phyloP scores from a whole-genome alignment of 1,140 invertebrate genomes.

The Mactra quadrangularis region DNA sequence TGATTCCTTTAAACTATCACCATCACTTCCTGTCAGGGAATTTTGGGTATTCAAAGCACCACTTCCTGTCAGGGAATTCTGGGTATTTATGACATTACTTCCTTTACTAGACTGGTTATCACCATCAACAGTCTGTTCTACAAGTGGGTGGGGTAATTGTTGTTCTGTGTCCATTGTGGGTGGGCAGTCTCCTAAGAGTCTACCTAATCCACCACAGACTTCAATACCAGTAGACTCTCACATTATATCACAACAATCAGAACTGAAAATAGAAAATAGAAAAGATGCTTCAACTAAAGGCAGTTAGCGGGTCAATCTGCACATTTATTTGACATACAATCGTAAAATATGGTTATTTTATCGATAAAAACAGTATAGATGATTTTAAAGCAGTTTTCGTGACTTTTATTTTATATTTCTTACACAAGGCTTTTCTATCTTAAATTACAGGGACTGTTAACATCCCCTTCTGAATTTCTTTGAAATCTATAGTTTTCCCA shows the following conservation, averaged over 20 bases:
- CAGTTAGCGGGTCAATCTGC: too few species aligned
- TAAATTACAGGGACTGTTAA: too few species aligned
- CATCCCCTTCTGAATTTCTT: too few species aligned
- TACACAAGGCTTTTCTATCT: too few species aligned
- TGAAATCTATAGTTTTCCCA: too few species aligned
- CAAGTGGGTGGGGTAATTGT: constrained; percentile 23
- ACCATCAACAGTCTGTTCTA: constrained; percentile 2
- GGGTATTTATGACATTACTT: background rate
- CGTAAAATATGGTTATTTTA: too few species aligned
- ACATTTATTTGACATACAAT: too few species aligned
- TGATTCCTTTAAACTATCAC: background rate
- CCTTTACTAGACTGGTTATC: background rate
- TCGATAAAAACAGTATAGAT: too few species aligned
- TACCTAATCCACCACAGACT: constrained; percentile 24
- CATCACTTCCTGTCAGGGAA: background rate
- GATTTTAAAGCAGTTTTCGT: too few species aligned
- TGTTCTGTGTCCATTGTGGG: constrained; percentile 15
- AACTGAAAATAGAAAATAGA: too few species aligned
- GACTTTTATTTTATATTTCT: too few species aligned
- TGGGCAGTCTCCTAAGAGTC: constrained; percentile 19
- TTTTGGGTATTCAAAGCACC: background rate
- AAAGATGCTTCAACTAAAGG: too few species aligned
- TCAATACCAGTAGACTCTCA: background rate
- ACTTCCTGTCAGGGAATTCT: background rate
- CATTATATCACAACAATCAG: background rate